Evolutionary conservation across 2,888 invertebrate genomes (phyloP).

Genomic region (Nineta flava): DNA sequence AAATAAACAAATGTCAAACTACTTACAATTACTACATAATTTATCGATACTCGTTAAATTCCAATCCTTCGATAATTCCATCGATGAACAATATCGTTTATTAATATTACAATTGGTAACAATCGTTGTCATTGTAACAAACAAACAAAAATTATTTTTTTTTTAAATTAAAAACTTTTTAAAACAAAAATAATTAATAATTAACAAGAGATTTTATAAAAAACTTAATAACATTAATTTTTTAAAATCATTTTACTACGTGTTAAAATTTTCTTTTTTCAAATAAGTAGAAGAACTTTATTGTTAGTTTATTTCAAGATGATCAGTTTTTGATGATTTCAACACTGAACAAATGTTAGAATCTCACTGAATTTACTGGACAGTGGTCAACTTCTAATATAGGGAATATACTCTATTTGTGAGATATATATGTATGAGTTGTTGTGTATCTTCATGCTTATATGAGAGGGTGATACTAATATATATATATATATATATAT

Average conservation of each 20-base stretch:
- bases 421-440: background rate
- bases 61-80: background rate
- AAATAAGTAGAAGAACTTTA: too few relatives aligned
- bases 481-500: too few relatives aligned
- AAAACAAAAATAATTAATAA: background rate
- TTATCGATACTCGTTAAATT: too few relatives aligned
- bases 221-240: background rate
- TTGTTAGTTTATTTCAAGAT: too few relatives aligned
- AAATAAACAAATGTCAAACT: too few relatives aligned
- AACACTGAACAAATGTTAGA: background rate
- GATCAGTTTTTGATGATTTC: background rate
- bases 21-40: too few relatives aligned
- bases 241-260: too few relatives aligned
- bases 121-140: background rate
- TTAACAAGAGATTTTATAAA: background rate
- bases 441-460: too few relatives aligned
- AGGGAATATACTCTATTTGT: constrained; percentile 12
- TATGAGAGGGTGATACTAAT: background rate
- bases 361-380: constrained; percentile 18
- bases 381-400: constrained; percentile 26
- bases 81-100: background rate
- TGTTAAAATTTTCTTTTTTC: too few relatives aligned
- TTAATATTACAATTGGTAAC: background rate
- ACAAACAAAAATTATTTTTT: too few relatives aligned
- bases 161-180: background rate